phyloP scores from a whole-genome alignment of 2,113 vertebrate species.

The Poecile atricapillus region DNA sequence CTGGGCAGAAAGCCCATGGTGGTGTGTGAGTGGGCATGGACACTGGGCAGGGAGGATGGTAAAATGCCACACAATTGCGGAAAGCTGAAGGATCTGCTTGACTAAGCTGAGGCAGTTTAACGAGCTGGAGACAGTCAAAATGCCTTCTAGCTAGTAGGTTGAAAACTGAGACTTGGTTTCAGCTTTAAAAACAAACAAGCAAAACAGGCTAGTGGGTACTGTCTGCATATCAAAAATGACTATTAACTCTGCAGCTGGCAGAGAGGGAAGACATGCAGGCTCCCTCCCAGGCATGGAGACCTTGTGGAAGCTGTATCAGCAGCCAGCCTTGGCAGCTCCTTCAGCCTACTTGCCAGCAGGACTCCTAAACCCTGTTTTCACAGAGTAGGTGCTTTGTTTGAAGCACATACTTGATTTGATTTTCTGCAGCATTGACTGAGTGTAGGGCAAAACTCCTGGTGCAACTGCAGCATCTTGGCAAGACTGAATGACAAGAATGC shows the following conservation, averaged over 20 bases:
- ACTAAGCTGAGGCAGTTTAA: neutral
- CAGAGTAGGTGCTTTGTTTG: neutral
- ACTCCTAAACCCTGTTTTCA: neutral
- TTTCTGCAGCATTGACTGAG: neutral
- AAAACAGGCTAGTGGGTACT: neutral
- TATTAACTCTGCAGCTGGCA: neutral
- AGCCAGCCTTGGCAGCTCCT: neutral
- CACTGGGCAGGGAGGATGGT: neutral
- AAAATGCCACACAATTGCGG: neutral
- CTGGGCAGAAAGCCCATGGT: neutral
- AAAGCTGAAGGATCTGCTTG: neutral
- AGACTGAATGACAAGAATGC: neutral
- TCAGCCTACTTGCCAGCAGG: neutral
- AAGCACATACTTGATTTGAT: neutral
- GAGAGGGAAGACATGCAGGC: neutral
- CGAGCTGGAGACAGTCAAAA: neutral
- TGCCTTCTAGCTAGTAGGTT: neutral
- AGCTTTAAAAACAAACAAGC: neutral
- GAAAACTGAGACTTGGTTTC: neutral
- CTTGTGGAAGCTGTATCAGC: neutral
- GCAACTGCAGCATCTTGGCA: neutral
- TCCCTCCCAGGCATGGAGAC: neutral
- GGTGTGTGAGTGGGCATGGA: neutral
- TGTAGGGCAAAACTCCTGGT: neutral
- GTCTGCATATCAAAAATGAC: neutral